Conservation (phyloP, 1,140 invertebrate genomes). For the Hycleus cichorii region DNA sequence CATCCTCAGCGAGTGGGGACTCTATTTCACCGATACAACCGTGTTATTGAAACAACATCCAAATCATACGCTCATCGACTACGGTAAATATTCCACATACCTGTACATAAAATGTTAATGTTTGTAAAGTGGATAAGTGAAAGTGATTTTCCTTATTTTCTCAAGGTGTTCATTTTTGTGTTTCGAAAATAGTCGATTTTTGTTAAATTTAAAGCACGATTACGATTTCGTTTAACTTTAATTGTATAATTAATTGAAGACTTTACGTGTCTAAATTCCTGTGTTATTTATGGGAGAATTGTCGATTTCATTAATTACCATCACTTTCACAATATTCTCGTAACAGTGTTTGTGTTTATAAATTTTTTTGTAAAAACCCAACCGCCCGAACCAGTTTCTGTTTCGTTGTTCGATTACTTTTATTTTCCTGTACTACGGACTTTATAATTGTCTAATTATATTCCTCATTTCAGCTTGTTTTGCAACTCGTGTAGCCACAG, state of each 20-base stretch:
- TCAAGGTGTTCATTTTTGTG: too few relatives aligned
- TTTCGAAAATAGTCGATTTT: background rate
- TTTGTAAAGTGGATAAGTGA: background rate
- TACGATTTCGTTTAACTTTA: background rate
- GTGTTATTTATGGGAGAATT: too few relatives aligned
- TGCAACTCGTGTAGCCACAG: conserved; percentile 39
- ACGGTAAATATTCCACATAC: conserved; percentile 33
- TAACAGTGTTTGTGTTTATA: too few relatives aligned
- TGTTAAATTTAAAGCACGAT: background rate
- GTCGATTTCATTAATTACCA: too few relatives aligned
- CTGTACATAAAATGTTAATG: background rate
- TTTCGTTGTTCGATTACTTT: too few relatives aligned
- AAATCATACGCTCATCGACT: conserved; percentile 39
- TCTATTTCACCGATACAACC: conserved; percentile 37
- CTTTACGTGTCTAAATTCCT: too few relatives aligned
- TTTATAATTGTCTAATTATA: background rate
- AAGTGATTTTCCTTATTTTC: background rate
- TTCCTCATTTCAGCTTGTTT: conserved; percentile 38
- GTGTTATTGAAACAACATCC: conserved; percentile 35
- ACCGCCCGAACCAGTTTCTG: background rate
- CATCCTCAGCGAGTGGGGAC: conserved; percentile 42
- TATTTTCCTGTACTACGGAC: background rate
- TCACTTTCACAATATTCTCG: too few relatives aligned
- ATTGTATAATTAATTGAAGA: too few relatives aligned
- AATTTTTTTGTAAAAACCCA: too few relatives aligned